Percentiles rank a stretch among this genome's conserved stretches.
Conservation (phyloP, 2,888 invertebrate species). For the Pterostichus madidus region DNA sequence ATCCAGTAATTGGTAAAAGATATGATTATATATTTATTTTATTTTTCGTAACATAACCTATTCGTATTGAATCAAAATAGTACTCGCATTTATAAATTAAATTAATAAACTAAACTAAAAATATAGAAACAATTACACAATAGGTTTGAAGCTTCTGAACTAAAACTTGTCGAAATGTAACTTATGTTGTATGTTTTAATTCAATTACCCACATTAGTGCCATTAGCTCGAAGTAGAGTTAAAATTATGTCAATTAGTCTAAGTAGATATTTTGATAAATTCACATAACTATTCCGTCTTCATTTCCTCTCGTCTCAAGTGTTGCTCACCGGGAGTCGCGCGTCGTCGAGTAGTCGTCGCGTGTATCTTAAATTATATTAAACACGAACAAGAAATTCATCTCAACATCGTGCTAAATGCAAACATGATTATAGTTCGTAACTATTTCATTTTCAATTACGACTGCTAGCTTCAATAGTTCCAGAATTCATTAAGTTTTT, state of each 20-base stretch:
- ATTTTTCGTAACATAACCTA: too few relatives aligned
- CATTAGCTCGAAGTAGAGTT: not conserved
- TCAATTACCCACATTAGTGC: not conserved
- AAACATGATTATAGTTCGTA: conserved; percentile 6
- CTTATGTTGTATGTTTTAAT: not conserved
- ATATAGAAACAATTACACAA: too few relatives aligned
- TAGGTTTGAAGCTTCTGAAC: too few relatives aligned
- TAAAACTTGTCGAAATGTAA: too few relatives aligned
- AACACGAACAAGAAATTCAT: conserved; percentile 17
- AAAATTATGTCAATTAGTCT: not conserved
- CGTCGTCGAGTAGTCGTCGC: not conserved
- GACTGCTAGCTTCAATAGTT: not conserved
- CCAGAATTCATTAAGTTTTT: conserved; percentile 11
- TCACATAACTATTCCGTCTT: not conserved
- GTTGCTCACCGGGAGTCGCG: not conserved
- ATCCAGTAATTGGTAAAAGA: too few relatives aligned
- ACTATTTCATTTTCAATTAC: conserved; percentile 21
- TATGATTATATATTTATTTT: too few relatives aligned
- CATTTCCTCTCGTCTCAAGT: too few relatives aligned
- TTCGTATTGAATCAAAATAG: too few relatives aligned
- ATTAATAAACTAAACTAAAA: too few relatives aligned
- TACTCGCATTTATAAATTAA: too few relatives aligned
- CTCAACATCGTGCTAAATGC: not conserved
- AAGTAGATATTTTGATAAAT: not conserved
- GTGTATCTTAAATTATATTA: not conserved